Conservation (phyloP, 2,888 invertebrate species). For the Heliconius erato region DNA sequence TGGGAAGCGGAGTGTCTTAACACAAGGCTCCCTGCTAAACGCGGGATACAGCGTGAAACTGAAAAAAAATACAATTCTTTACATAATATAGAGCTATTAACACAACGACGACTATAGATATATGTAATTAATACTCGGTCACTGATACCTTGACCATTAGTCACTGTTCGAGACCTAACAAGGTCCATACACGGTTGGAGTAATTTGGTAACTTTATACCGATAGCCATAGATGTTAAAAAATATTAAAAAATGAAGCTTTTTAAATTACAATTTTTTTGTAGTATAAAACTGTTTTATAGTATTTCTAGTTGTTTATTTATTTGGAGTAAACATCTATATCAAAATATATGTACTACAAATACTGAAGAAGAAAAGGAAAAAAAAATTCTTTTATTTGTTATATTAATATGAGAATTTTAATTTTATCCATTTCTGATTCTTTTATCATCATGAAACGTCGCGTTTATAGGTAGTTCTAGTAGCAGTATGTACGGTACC, state of each 20-base stretch:
- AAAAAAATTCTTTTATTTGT: no score
- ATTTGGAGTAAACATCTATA: neutral
- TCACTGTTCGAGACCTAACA: conserved; percentile 33
- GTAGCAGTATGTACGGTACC: no score
- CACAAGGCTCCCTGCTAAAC: no score
- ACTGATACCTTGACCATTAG: conserved; percentile 24
- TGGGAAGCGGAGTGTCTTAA: no score
- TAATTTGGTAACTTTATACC: conserved; percentile 16
- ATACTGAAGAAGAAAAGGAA: no score
- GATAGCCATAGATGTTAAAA: neutral
- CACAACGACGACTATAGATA: neutral
- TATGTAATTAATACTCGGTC: conserved; percentile 5
- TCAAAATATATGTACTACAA: no score
- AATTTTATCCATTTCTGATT: no score
- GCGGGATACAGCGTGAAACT: no score
- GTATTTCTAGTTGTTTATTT: neutral
- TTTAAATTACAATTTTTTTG: neutral
- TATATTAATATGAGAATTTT: no score
- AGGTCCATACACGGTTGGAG: conserved; percentile 22
- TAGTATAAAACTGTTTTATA: neutral
- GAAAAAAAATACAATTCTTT: no score
- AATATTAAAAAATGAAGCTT: neutral
- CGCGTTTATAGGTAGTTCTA: no score
- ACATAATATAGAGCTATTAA: neutral
- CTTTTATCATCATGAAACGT: no score